These are phyloP conservation scores for Patella vulgata DNA, from an alignment of 1,140 invertebrate genomes.

Conservation along the genomic window DNA sequence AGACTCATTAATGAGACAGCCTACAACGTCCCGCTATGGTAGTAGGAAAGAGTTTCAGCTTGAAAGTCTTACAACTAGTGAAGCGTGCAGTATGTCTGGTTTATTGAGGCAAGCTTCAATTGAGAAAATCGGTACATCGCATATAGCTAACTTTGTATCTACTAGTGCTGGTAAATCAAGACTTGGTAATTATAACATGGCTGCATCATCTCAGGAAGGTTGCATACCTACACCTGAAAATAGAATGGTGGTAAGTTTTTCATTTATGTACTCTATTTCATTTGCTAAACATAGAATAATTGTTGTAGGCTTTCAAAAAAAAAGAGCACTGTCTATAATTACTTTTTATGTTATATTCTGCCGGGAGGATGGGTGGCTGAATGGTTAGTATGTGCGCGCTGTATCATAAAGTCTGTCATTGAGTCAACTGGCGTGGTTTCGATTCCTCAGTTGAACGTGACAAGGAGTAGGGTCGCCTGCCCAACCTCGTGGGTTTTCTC, in stretches of 20 bases:
- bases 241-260: constrained; percentile 50
- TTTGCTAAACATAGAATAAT: no score
- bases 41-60: constrained; percentile 61
- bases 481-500: no score
- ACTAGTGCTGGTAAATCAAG: constrained; percentile 59
- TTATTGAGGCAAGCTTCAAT: constrained; percentile 61
- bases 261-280: neutral
- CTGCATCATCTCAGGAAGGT: constrained; percentile 43
- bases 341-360: neutral
- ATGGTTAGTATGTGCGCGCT: no score
- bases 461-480: no score
- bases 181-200: constrained; percentile 48
- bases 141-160: constrained; percentile 55
- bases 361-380: no score
- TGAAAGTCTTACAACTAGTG: constrained; percentile 60
- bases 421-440: no score
- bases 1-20: constrained; percentile 49
- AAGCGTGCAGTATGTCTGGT: constrained; percentile 63
- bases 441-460: no score
- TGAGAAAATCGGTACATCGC: constrained; percentile 61
- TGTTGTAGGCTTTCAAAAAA: no score
- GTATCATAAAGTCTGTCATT: no score
- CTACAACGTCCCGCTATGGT: constrained; percentile 51
- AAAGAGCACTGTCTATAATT: neutral
- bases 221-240: constrained; percentile 59